These are phyloP conservation scores for Trachythela sp. DNA, from an alignment of 64 coral and sea anemone species.

Conservation along the genomic window DNA sequence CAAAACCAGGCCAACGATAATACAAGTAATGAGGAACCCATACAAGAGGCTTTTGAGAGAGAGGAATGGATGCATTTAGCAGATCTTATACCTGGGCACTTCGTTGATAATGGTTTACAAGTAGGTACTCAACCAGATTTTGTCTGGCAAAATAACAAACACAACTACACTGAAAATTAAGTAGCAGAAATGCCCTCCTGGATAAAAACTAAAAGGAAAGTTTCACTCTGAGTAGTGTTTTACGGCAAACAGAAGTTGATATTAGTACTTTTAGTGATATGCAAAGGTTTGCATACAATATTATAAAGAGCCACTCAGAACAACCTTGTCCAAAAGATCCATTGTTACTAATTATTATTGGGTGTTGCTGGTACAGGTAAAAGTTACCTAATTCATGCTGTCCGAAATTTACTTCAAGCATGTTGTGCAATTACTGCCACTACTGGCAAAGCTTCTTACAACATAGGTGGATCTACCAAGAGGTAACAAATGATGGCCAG, in stretches of 20 bases:
- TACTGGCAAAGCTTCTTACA: too few relatives aligned
- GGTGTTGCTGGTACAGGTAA: background rate
- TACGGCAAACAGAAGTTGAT: constrained; percentile 10
- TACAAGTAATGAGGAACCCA: background rate
- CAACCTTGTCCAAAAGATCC: background rate
- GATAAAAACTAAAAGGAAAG: constrained; percentile 53
- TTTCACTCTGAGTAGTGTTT: constrained; percentile 33
- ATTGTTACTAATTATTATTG: background rate
- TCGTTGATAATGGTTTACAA: constrained; percentile 31
- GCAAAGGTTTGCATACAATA: constrained; percentile 61
- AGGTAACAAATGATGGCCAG: too few relatives aligned
- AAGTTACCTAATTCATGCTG: background rate
- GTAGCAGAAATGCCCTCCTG: constrained; percentile 52
- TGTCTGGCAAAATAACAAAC: constrained; percentile 41
- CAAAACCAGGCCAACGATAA: background rate
- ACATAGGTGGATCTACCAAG: too few relatives aligned
- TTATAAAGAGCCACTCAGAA: constrained; percentile 55
- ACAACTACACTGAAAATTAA: constrained; percentile 37
- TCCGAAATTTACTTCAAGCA: too few relatives aligned
- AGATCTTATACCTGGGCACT: background rate
- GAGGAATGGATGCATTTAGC: background rate
- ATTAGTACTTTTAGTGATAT: constrained; percentile 63
- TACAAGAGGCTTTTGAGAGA: background rate
- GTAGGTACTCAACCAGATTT: constrained; percentile 35
- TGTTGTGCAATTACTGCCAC: too few relatives aligned